Percentiles rank a stretch among this genome's conserved stretches.
Evolutionary conservation across 1,140 invertebrate genomes (phyloP).

Genomic region (Euura lappo): DNA sequence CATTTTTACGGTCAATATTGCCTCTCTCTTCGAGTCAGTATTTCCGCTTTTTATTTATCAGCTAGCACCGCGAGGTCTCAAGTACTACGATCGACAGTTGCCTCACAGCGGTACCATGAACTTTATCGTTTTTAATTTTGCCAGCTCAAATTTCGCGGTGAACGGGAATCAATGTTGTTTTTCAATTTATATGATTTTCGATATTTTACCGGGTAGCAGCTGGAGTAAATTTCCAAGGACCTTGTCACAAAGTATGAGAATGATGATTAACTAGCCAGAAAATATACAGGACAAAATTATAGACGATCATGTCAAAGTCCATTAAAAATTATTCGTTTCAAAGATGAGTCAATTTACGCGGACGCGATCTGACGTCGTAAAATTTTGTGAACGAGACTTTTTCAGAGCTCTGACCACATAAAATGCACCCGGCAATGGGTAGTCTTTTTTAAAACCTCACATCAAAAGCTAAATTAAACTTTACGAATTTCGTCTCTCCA

Average conservation of each 20-base stretch:
- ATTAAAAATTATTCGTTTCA: background rate
- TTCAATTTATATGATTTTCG: too few relatives aligned
- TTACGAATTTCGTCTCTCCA: background rate
- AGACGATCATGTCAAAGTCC: background rate
- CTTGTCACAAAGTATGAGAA: background rate
- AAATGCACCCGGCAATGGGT: background rate
- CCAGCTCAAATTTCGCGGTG: too few relatives aligned
- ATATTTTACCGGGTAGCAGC: too few relatives aligned
- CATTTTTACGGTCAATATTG: constrained; percentile 28
- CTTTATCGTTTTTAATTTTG: background rate
- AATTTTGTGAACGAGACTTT: background rate
- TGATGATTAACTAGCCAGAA: background rate
- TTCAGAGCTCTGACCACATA: background rate
- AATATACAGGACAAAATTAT: background rate
- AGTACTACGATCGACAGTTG: background rate
- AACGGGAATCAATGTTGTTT: too few relatives aligned
- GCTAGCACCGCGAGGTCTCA: background rate
- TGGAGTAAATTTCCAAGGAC: too few relatives aligned
- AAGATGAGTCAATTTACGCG: constrained; percentile 6
- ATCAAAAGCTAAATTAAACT: background rate
- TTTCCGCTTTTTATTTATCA: constrained; percentile 11
- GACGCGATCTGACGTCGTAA: background rate
- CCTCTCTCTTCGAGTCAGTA: constrained; percentile 25
- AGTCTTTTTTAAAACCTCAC: constrained; percentile 2
- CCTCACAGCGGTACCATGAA: background rate